Conservation (phyloP, 2,797 vertebrate species). For the Melanotaenia nigrans region DNA sequence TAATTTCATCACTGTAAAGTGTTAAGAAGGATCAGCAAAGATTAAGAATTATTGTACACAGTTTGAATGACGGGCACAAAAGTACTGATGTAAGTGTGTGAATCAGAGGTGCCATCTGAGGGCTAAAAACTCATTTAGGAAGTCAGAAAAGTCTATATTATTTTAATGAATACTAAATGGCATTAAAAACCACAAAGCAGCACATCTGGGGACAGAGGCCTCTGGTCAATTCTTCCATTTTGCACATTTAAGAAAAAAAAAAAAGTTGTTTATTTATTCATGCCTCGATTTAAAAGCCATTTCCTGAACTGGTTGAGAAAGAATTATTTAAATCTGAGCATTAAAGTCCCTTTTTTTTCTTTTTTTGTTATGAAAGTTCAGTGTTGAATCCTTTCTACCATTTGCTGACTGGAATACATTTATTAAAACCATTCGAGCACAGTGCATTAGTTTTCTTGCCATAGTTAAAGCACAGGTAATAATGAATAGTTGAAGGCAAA, state of each 20-base stretch:
- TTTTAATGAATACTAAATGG: constrained; percentile 32
- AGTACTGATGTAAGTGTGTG: background rate
- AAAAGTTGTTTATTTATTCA: constrained; percentile 68
- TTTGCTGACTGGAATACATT: background rate
- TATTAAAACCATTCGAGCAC: constrained; percentile 35
- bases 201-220: background rate
- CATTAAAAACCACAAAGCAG: constrained; percentile 9
- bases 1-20: background rate
- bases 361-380: background rate
- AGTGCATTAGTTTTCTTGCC: constrained; percentile 13
- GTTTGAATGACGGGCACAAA: background rate
- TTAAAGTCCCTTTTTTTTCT: background rate
- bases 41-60: background rate
- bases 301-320: background rate
- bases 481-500: constrained; percentile 8
- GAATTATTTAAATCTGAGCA: background rate
- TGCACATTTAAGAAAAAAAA: constrained; percentile 16
- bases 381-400: background rate
- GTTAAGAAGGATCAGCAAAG: background rate
- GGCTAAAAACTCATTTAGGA: background rate
- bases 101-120: background rate
- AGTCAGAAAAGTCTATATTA: background rate
- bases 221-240: constrained; percentile 18
- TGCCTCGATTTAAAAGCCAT: constrained; percentile 48
- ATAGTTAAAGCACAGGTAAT: constrained; percentile 17